Evolutionary conservation across 2,888 invertebrate species (phyloP).

Genomic region (Drosophila planitibia): DNA sequence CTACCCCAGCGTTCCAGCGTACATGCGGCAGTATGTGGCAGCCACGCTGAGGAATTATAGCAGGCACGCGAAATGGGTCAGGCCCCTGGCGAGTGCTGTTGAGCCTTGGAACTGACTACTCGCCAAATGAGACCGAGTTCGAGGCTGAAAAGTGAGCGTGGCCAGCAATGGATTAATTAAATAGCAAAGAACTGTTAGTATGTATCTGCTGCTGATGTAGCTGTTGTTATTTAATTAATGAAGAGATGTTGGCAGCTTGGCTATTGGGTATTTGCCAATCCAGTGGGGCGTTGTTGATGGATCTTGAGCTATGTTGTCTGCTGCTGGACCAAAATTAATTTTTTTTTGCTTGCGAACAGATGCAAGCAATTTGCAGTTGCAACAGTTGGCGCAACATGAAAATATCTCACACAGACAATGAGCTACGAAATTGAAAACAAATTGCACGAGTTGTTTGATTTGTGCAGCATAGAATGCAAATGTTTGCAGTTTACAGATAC

Average conservation of each 20-base stretch:
- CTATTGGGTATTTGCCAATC: constrained; percentile 19
- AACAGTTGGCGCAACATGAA: constrained; percentile 62
- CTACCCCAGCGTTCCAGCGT: constrained; percentile 14
- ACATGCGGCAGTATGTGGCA: constrained; percentile 31
- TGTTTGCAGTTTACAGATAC: constrained; percentile 39
- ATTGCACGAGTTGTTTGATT: constrained; percentile 68
- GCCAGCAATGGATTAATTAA: constrained; percentile 56
- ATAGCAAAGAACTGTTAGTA: constrained; percentile 45
- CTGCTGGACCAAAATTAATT: constrained; percentile 8
- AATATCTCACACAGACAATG: constrained; percentile 52
- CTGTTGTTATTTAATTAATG: constrained; percentile 45
- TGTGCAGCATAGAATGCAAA: constrained; percentile 56
- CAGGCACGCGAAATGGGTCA: constrained; percentile 72
- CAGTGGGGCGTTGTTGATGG: constrained; percentile 33
- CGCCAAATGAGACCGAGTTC: constrained; percentile 1
- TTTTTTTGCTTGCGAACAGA: constrained; percentile 32
- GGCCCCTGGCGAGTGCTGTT: constrained; percentile 33
- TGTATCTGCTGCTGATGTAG: constrained; percentile 2
- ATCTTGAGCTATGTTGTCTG: constrained; percentile 29
- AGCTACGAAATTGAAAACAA: constrained; percentile 65
- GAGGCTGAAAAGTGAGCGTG: constrained; percentile 66
- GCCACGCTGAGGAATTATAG: constrained; percentile 40
- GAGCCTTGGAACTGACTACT: constrained; percentile 4
- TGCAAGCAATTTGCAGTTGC: constrained; percentile 62
- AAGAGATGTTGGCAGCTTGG: constrained; percentile 56